Evolutionary conservation across 2,797 vertebrate genomes (phyloP), one percentile per base, ranked within the genome.

Genomic region (Brotula barbata): DNA sequence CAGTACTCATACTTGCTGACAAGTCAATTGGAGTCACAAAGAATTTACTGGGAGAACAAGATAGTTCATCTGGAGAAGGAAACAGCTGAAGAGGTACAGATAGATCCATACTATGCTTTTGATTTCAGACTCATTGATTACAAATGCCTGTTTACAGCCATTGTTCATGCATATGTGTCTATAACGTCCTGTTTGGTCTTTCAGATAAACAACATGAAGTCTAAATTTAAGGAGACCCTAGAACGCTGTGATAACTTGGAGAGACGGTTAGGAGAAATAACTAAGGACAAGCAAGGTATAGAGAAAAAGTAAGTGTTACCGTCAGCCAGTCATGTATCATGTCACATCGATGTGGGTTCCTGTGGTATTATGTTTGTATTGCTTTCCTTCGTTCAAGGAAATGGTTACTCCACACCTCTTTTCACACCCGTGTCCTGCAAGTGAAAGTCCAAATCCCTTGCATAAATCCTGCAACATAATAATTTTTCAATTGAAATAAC

Each of bases 11-110:
- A 98, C 81, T 84, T 99, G 82, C 91, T 99, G 68, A 98, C 97
- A 0, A 98, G 96, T 77, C 97, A 99, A 71, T 92, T 99, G 89
- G 97, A 99, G 55, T 98, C 97, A 1, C 96, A 99, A 55, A 89
- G 97, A 34, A 94, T 99, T 79, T 99, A 97, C 70, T 99, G 97
- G 97, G 97, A 99, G 87, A 98, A 98, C 77, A 99, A 99, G 90
- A 98, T 99, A 0, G 94, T 94, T 37, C 93, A 96, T 23, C 91
- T 99, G 84, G 97, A 98, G 85, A 99, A 99, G 77, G 96, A 99
- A 75, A 96, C 95, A 0, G 93, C 95, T 1, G 96, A 98, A 71
- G 97, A 99, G 92, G 97, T 97, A 82, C 49, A 0, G 21, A 6
- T 1, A 1, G 7, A 8, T n/a, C 0, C 0, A 9, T 0, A 13